These are phyloP conservation scores for Pachydiplax longipennis DNA, from an alignment of 2,888 invertebrate genomes.

Conservation along the genomic window DNA sequence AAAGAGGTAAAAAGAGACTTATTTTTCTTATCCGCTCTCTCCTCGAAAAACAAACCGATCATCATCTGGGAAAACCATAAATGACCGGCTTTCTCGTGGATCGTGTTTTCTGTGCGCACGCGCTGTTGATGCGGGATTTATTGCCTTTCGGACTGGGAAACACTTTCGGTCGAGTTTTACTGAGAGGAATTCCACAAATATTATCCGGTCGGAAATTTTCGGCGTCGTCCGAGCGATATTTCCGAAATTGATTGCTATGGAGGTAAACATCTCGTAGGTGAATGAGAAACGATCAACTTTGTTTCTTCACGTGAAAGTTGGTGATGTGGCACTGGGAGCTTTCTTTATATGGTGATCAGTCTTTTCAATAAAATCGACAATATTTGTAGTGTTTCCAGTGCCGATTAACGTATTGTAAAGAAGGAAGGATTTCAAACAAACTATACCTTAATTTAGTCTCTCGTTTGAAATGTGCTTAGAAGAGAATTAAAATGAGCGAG, in stretches of 20 bases:
- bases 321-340: too few species aligned
- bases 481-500: too few species aligned
- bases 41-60: conserved; percentile 29
- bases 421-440: too few species aligned
- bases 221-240: not conserved
- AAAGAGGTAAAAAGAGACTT: not conserved
- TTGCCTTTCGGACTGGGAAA: not conserved
- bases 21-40: not conserved
- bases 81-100: not conserved
- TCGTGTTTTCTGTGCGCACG: not conserved
- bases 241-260: not conserved
- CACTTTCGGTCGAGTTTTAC: not conserved
- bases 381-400: too few species aligned
- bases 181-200: not conserved
- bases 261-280: too few species aligned
- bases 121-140: not conserved
- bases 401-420: too few species aligned
- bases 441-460: too few species aligned
- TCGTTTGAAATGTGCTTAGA: too few species aligned
- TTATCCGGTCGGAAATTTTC: not conserved
- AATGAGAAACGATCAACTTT: too few species aligned
- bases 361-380: too few species aligned
- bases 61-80: conserved; percentile 24
- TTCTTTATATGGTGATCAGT: too few species aligned
- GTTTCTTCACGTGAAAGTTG: too few species aligned